phyloP scores from a whole-genome alignment of 2,888 invertebrate species.

The Pecten maximus region DNA sequence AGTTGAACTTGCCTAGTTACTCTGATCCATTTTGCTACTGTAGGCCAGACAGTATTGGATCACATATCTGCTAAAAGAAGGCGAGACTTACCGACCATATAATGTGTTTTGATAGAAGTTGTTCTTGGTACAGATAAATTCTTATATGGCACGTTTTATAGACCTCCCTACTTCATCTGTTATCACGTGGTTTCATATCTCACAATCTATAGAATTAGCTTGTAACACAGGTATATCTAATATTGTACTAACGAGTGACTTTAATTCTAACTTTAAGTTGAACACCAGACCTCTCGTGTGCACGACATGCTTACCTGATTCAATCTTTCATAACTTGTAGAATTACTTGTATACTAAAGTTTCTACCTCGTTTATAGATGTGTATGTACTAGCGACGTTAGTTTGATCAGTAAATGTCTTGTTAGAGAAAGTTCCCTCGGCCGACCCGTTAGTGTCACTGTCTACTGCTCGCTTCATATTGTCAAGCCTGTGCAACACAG shows the following conservation, averaged over 20 bases:
- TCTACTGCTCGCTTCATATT: no score
- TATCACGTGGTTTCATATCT: neutral
- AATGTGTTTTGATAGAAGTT: constrained; percentile 38
- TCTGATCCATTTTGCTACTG: neutral
- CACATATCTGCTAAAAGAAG: constrained; percentile 25
- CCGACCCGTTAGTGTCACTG: no score
- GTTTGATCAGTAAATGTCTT: neutral
- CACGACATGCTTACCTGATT: neutral
- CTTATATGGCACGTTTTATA: constrained; percentile 36
- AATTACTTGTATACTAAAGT: neutral
- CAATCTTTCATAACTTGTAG: neutral
- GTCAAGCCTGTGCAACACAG: neutral
- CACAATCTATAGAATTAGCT: constrained; percentile 35
- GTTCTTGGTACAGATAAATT: neutral
- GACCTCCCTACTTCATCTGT: constrained; percentile 27
- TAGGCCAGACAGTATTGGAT: neutral
- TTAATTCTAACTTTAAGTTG: constrained; percentile 13
- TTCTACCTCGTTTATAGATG: neutral
- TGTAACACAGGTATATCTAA: neutral
- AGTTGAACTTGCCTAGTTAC: neutral
- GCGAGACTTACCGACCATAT: neutral
- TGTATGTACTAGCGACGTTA: neutral
- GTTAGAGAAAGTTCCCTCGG: neutral
- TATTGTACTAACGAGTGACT: constrained; percentile 36
- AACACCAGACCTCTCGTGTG: neutral